These are phyloP conservation scores for Andrena chrysosceles DNA, from an alignment of 2,888 invertebrate genomes.

Conservation along the genomic window DNA sequence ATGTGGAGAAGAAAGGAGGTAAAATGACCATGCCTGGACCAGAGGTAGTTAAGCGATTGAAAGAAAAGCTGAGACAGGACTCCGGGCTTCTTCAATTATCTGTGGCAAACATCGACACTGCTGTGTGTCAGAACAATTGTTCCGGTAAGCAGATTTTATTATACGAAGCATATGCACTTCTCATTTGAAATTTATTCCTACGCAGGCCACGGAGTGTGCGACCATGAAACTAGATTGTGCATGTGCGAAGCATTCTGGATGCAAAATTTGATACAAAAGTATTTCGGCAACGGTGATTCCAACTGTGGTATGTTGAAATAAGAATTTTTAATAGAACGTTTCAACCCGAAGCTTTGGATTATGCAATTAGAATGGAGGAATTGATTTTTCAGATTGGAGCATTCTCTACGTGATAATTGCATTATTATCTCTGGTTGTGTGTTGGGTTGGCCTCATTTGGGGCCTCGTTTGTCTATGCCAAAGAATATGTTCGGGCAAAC, in stretches of 20 bases:
- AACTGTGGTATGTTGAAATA: conserved; percentile 90
- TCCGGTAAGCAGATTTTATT: conserved; percentile 87
- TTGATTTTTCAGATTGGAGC: conserved; percentile 91
- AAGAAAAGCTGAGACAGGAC: conserved; percentile 90
- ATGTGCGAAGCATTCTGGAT: conserved; percentile 99
- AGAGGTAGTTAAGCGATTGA: conserved; percentile 89
- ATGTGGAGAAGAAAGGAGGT: conserved; percentile 87
- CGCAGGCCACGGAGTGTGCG: conserved; percentile 93
- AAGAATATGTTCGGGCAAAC: conserved; percentile 85
- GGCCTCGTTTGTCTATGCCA: conserved; percentile 88
- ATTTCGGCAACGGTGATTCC: conserved; percentile 89
- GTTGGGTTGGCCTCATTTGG: conserved; percentile 89
- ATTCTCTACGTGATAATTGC: conserved; percentile 95
- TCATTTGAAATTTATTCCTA: conserved; percentile 35
- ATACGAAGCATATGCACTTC: neutral
- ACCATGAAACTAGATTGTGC: conserved; percentile 93
- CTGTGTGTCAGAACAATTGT: conserved; percentile 96
- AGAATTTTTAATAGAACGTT: neutral
- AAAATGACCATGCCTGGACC: conserved; percentile 86
- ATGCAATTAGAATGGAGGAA: neutral
- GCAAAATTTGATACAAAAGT: conserved; percentile 91
- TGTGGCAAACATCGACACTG: conserved; percentile 92
- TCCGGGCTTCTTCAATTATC: conserved; percentile 90
- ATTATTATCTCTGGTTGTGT: conserved; percentile 86
- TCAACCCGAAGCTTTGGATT: neutral